Base-by-base conservation (phyloP, 2,113 vertebrate genomes). In the Panurus biarmicus region DNA sequence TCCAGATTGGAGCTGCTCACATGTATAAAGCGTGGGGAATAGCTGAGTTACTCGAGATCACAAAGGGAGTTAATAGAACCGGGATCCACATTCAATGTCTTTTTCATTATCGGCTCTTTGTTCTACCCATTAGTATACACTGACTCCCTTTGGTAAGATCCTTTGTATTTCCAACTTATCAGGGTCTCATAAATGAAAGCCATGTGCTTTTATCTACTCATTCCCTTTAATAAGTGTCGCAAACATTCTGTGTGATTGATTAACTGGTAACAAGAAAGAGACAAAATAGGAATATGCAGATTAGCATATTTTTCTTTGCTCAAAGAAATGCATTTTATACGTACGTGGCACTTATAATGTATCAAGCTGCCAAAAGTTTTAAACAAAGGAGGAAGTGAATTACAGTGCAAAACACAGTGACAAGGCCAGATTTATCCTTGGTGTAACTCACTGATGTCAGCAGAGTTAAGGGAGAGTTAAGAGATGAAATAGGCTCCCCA, bases 201-300 rank as follows among this genome's bases (percentile, higher is more conserved):
- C 94, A 88, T 93, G 87, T 90, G 92, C 95, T 97, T 97, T 97
- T 97, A 95, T 97, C 96, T 96, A 80, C 92, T 95, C 90, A 90
- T 95, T 96, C 90, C 87, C 95, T 96, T 96, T 96, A 95, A 93
- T 95, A 96, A 95, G 93, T 94, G 89, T 92, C 96, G 93, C 92
- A 96, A 96, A 93, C 93, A 97, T 95, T 95, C 95, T 33, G 16
- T 90, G 90, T 96, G 95, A 95, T 97, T 95, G 96, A 97, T 97
- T 94, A 96, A 92, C 94, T 71, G 82, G 96, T 90, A 96, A 93
- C 95, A 95, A 94, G 94, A 95, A 95, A 95, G 87, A 95, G 92
- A 93, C 93, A 83, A 94, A 96, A 95, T 90, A 96, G 79, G 95
- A 95, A 95, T 95, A 94, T 65, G 85, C 85, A 81, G 65, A 96